A percentile compares a stretch with the other conserved stretches of the same genome.
Evolutionary conservation across 2,797 vertebrate species (phyloP).

Genomic region (Myotis daubentonii): DNA sequence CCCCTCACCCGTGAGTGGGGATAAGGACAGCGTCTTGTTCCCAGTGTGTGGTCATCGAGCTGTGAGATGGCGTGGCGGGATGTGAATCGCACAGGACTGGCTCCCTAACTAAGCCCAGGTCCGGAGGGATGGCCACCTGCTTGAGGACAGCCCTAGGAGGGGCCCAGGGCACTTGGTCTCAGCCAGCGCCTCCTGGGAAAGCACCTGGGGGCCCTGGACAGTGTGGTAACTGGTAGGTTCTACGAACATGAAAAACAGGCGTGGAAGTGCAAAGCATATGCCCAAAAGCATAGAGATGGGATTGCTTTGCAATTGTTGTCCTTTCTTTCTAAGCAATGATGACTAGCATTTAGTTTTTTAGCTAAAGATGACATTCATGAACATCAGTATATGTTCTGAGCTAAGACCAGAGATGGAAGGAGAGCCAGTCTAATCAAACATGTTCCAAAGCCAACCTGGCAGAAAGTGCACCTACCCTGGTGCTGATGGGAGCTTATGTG

Average conservation of each 20-base stretch:
- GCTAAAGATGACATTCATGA: background rate
- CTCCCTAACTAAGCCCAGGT: background rate
- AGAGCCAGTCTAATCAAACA: background rate
- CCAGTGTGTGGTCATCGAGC: fast-evolving
- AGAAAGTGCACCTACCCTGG: background rate
- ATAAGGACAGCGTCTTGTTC: background rate
- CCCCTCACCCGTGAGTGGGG: background rate
- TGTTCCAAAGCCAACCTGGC: background rate
- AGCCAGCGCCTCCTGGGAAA: background rate
- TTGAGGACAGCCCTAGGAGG: background rate
- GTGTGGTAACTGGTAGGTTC: background rate
- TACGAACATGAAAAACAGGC: background rate
- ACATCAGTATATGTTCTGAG: background rate
- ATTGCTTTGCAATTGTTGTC: background rate
- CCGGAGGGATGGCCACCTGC: background rate
- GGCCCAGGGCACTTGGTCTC: background rate
- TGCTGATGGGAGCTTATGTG: fast-evolving
- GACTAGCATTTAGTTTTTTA: constrained; percentile 35
- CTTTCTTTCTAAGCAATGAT: background rate
- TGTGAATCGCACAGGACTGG: background rate
- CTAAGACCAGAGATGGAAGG: background rate
- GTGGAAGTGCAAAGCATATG: background rate
- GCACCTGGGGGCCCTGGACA: background rate
- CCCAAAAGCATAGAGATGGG: background rate
- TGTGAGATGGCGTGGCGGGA: background rate